Evolutionary conservation across 1,140 invertebrate genomes (phyloP).

Genomic region (Drosophila carrolli): DNA sequence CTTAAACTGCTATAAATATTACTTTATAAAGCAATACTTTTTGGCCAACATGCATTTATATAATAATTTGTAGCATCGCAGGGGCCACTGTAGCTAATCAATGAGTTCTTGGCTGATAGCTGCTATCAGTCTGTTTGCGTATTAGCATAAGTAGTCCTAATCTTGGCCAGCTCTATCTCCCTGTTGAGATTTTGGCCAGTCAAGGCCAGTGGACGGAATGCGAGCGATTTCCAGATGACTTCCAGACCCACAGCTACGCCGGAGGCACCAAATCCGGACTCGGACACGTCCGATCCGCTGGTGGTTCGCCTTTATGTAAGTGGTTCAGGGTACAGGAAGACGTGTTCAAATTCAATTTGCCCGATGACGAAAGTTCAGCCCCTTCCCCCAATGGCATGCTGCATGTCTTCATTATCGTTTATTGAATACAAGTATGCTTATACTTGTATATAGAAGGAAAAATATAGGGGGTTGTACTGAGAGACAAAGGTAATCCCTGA

Average conservation of each 20-base stretch:
- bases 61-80: not conserved
- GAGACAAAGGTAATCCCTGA: conserved; percentile 47
- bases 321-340: conserved; percentile 67
- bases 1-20: no score
- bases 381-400: conserved; percentile 42
- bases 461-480: not conserved
- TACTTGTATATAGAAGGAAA: not conserved
- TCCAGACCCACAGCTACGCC: not conserved
- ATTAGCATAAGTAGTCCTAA: conserved; percentile 41
- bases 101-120: conserved; percentile 21
- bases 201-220: conserved; percentile 21
- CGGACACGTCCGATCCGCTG: conserved; percentile 42
- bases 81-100: conserved; percentile 13
- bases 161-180: conserved; percentile 9
- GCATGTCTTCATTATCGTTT: conserved; percentile 38
- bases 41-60: no score
- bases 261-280: conserved; percentile 5
- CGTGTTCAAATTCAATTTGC: conserved; percentile 72
- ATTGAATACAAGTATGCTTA: conserved; percentile 21
- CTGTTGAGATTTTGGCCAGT: conserved; percentile 10
- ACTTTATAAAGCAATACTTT: no score
- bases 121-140: conserved; percentile 28
- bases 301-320: conserved; percentile 46
- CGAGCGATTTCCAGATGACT: conserved; percentile 39
- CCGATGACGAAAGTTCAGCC: conserved; percentile 14